Percentiles rank a stretch among this genome's conserved stretches.
Evolutionary conservation across 2,113 vertebrate genomes (phyloP).

Genomic region (Sinocyclocheilus anshuiensis): DNA sequence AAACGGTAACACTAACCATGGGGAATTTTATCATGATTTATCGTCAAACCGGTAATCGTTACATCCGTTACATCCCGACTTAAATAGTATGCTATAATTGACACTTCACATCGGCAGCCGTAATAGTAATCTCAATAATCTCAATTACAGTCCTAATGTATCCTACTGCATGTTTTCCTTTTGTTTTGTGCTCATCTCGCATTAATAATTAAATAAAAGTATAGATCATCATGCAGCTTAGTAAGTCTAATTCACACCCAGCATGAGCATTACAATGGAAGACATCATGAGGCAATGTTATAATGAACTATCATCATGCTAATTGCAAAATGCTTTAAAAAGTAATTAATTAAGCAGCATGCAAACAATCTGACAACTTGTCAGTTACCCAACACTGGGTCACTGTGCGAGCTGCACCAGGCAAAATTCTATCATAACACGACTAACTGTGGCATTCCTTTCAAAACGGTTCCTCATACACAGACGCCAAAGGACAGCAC

Average conservation of each 20-base stretch:
- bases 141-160: not conserved
- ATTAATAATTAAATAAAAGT: conserved; percentile 20
- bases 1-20: too few relatives aligned
- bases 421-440: conserved; percentile 18
- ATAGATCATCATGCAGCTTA: conserved; percentile 3
- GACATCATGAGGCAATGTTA: not conserved
- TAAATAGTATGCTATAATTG: not conserved
- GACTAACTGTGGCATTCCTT: conserved; percentile 16
- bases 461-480: conserved; percentile 20
- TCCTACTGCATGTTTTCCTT: not conserved
- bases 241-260: conserved; percentile 23
- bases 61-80: too few relatives aligned
- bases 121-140: not conserved
- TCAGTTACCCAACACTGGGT: conserved; percentile 11
- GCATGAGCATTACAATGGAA: conserved; percentile 17
- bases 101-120: not conserved
- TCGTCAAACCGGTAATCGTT: too few relatives aligned
- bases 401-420: not conserved
- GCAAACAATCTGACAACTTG: conserved; percentile 14
- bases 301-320: conserved; percentile 13
- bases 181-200: not conserved
- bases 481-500: conserved; percentile 51
- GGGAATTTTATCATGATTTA: too few relatives aligned
- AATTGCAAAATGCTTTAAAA: conserved; percentile 35
- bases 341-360: conserved; percentile 1